Evolutionary conservation across 2,888 invertebrate genomes (phyloP).

Genomic region (Hypsopygia costalis): DNA sequence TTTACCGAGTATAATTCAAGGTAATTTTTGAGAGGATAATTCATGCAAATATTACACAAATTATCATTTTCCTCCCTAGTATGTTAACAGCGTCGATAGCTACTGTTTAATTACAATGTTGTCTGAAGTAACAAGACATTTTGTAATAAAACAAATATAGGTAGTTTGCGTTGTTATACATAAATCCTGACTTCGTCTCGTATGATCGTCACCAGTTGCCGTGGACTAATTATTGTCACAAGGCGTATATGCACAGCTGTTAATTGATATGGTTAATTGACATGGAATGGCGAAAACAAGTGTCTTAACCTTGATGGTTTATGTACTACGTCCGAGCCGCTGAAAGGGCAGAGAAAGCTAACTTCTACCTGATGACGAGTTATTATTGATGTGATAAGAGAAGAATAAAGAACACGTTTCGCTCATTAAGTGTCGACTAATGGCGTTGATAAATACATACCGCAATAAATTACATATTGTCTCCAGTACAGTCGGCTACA

Average conservation of each 20-base stretch:
- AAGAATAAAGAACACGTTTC: slow-evolving; percentile 26
- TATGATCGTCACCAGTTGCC: not conserved
- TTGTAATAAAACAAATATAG: not conserved
- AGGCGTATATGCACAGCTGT: slow-evolving; percentile 34
- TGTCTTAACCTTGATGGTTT: slow-evolving; percentile 25
- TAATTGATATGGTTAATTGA: slow-evolving; percentile 48
- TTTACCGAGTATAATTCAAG: not conserved
- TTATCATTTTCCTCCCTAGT: no score
- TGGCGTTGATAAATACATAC: slow-evolving; percentile 16
- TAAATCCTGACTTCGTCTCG: not conserved
- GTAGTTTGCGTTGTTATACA: not conserved
- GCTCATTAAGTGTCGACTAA: slow-evolving; percentile 22
- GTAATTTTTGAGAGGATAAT: not conserved
- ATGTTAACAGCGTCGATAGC: no score
- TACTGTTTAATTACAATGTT: no score
- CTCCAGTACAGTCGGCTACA: slow-evolving; percentile 6
- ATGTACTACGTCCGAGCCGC: not conserved
- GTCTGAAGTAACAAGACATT: not conserved
- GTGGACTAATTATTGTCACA: slow-evolving; percentile 28
- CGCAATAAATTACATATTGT: slow-evolving; percentile 7
- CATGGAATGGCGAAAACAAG: slow-evolving; percentile 27
- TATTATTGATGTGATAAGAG: not conserved
- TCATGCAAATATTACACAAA: not conserved
- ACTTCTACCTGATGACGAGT: not conserved
- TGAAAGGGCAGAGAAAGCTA: not conserved